These are phyloP conservation scores for Bettongia penicillata DNA, from an alignment of 2,113 vertebrate species.

Conservation along the genomic window DNA sequence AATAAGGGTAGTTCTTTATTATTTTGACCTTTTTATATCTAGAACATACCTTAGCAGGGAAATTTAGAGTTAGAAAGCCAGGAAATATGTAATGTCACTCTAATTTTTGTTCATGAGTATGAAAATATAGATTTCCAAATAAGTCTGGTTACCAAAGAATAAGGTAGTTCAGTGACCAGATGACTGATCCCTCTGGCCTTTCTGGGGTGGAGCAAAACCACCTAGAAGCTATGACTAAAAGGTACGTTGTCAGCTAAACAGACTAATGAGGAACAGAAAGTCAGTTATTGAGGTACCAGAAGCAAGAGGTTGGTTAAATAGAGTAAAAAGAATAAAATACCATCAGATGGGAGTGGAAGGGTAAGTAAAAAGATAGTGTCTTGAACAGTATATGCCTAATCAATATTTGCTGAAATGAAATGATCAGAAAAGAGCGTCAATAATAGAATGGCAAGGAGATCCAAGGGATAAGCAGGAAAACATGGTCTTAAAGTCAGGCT, in stretches of 20 bases:
- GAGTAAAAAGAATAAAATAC: background rate
- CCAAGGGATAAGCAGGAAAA: background rate
- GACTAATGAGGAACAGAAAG: background rate
- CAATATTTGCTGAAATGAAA: background rate
- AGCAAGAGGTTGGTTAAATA: background rate
- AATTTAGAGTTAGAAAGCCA: background rate
- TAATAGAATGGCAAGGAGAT: background rate
- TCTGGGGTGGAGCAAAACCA: background rate
- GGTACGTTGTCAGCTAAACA: background rate
- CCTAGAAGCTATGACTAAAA: background rate
- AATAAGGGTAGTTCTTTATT: constrained; percentile 19
- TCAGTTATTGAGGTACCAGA: background rate
- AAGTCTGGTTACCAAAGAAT: background rate
- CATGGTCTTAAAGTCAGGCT: background rate
- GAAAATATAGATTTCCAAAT: constrained; percentile 10
- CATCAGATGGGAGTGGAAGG: background rate
- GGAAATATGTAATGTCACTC: constrained; percentile 2
- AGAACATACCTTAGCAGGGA: constrained; percentile 2
- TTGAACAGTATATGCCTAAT: background rate
- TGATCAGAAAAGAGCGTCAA: background rate
- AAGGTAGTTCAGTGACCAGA: background rate
- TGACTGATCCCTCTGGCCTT: background rate
- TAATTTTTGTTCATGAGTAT: constrained; percentile 1
- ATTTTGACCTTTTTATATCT: background rate
- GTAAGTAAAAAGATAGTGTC: background rate